Conservation (phyloP, 2,113 vertebrate species). For the Anseranas semipalmata region DNA sequence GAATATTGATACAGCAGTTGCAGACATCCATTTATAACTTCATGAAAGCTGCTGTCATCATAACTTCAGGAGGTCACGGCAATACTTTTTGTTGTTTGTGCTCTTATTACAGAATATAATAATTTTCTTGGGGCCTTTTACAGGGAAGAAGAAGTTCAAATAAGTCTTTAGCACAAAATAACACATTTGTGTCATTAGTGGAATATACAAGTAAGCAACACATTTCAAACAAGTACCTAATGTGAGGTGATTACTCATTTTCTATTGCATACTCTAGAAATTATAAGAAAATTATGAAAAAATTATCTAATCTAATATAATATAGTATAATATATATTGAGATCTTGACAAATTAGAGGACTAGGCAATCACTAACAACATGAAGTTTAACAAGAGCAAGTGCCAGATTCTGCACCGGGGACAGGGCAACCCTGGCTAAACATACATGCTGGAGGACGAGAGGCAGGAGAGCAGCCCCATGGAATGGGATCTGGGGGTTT, state of each 20-base stretch:
- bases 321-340: too few relatives aligned
- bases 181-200: neutral
- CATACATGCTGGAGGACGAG: too few relatives aligned
- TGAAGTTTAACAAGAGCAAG: too few relatives aligned
- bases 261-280: slow-evolving; percentile 20
- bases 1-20: slow-evolving; percentile 40
- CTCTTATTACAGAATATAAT: neutral
- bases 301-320: neutral
- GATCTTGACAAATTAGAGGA: too few relatives aligned
- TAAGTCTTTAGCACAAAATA: neutral
- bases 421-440: too few relatives aligned
- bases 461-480: too few relatives aligned
- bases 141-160: neutral
- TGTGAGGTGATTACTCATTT: neutral
- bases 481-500: too few relatives aligned
- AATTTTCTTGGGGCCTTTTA: neutral
- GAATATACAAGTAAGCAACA: neutral
- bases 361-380: too few relatives aligned
- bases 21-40: neutral
- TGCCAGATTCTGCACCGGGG: too few relatives aligned
- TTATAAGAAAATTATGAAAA: slow-evolving; percentile 41
- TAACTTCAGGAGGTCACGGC: neutral
- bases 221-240: neutral
- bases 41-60: neutral
- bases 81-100: neutral